phyloP scores from a whole-genome alignment of 2,888 invertebrate genomes.

The Pristionchus arcanus region DNA sequence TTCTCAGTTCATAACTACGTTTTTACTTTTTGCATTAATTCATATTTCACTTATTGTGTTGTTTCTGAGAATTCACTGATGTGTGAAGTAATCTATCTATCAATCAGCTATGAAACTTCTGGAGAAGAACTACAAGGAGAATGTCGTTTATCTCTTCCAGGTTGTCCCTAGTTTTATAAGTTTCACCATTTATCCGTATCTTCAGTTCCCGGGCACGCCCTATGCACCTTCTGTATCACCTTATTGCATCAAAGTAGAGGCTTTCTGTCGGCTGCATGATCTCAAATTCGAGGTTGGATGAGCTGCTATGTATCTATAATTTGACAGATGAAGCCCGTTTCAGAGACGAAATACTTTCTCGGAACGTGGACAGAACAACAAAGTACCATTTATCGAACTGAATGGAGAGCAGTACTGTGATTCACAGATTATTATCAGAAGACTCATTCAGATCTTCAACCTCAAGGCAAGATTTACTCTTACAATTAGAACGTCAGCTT shows the following conservation, averaged over 20 bases:
- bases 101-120: not conserved
- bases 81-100: too few species aligned
- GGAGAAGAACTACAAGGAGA: constrained; percentile 66
- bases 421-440: constrained; percentile 67
- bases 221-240: constrained; percentile 75
- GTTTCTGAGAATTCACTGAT: too few species aligned
- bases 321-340: not conserved
- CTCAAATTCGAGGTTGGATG: constrained; percentile 72
- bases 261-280: constrained; percentile 72
- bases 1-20: not conserved
- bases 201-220: constrained; percentile 73
- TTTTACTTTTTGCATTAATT: too few species aligned
- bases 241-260: constrained; percentile 77
- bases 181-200: not conserved
- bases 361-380: constrained; percentile 61
- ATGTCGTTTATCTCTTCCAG: constrained; percentile 75
- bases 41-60: too few species aligned
- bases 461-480: constrained; percentile 30
- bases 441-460: constrained; percentile 64
- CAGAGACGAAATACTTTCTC: constrained; percentile 56
- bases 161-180: not conserved
- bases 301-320: not conserved
- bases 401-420: constrained; percentile 68
- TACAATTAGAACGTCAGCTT: too few species aligned
- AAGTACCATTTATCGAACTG: constrained; percentile 67